Percentiles rank a stretch among this genome's conserved stretches.
phyloP scores from a whole-genome alignment of 2,113 vertebrate species.

The Athene noctua region DNA sequence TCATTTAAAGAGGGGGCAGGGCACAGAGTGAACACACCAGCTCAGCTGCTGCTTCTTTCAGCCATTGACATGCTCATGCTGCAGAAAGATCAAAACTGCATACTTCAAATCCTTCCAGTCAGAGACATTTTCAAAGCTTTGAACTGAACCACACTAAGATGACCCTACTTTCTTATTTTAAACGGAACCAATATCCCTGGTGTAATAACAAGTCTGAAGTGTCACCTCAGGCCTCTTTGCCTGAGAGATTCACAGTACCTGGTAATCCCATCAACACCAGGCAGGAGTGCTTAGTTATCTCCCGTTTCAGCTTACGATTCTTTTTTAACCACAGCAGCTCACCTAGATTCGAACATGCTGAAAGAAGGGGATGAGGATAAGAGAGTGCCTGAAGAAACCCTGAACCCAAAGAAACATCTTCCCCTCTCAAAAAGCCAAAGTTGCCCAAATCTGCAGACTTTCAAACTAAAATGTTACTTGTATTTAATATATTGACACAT shows the following conservation, averaged over 20 bases:
- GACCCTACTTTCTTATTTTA: neutral
- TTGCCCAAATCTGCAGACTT: neutral
- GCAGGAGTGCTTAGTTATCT: neutral
- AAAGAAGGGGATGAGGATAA: neutral
- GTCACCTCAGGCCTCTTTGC: neutral
- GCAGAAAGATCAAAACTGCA: neutral
- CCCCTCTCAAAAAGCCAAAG: neutral
- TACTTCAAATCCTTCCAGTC: neutral
- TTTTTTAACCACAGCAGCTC: neutral
- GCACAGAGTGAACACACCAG: neutral
- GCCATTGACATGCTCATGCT: neutral
- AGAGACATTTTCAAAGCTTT: constrained; percentile 27
- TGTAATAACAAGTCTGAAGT: constrained; percentile 13
- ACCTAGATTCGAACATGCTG: neutral
- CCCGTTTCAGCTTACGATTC: neutral
- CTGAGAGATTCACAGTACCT: neutral
- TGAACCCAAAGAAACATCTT: neutral
- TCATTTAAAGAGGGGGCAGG: neutral
- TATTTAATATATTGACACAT: neutral
- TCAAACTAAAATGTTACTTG: neutral
- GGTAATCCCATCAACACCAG: neutral
- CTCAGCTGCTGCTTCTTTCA: neutral
- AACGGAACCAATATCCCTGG: neutral
- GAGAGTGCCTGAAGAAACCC: neutral
- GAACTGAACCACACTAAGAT: neutral